Evolutionary conservation across 2,113 vertebrate genomes (phyloP), one percentile per base, ranked within the genome.

Genomic region (Gopherus flavomarginatus): DNA sequence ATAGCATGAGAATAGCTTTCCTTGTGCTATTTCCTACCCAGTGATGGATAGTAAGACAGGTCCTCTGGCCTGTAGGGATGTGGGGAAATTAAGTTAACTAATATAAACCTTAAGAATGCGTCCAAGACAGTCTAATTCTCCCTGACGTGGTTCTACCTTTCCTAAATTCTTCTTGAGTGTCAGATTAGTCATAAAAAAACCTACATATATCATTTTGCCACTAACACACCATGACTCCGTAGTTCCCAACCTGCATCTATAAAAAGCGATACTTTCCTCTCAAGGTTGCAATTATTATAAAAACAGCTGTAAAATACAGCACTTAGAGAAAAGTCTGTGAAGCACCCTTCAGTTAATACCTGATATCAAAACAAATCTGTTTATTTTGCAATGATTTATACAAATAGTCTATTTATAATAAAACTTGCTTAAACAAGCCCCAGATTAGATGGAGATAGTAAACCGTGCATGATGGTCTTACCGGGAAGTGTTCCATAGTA

Each of bases 271-370:
- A 22, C 0, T 0, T 78, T 91, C 59, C 75, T 96, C 90, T 96
- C 26, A 16, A 89, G n/a, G 83, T 92, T 97, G 90, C 90, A 90
- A 29, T 95, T 92, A 93, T 97, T 95, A 78, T 75, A 87, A 89
- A 97, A 93, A 91, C 92, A 90, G 93, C 75, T 95, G 49, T 89
- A 94, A 95, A 93, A 77, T 94, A 88, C 88, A 86, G 87, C 83
- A 88, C 96, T 97, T 89, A 86, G 90, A 85, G 85, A 93, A 94
- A 96, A 93, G 78, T 91, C 52, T 93, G 65, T 94, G 94, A 95
- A 98, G 94, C 90, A 50, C 96, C 85, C 94, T 97, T 97, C 97
- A 97, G 85, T 96, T 97, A 97, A 97, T 96, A 89, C 75, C 56
- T 88, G 57, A 69, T 91, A 95, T 42, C 87, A 97, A 97, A 95